Conservation (phyloP, 1,140 invertebrate species). For the Orchestia grillus region DNA sequence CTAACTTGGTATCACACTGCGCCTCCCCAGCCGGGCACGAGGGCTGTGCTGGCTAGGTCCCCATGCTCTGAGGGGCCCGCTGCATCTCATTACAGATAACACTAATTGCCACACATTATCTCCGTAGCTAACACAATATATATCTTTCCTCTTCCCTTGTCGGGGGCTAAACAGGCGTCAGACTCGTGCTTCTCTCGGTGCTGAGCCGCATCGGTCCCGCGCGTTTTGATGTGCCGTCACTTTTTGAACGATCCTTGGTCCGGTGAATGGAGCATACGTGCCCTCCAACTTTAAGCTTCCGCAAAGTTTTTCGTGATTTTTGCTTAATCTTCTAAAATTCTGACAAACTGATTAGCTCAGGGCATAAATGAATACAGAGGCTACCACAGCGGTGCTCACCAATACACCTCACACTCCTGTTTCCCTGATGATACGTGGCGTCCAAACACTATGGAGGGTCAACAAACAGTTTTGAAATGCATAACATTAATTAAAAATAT, state of each 20-base stretch:
- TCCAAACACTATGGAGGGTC: neutral
- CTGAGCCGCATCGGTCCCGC: neutral
- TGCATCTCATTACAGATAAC: neutral
- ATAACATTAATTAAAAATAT: neutral
- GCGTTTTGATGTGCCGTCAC: neutral
- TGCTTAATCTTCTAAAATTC: neutral
- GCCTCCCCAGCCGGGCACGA: neutral
- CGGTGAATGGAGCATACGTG: neutral
- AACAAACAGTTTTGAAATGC: neutral
- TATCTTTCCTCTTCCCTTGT: neutral
- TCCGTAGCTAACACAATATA: neutral
- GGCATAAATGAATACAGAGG: neutral
- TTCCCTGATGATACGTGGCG: neutral
- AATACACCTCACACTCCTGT: too few relatives aligned
- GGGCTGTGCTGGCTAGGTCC: neutral
- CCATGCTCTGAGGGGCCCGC: neutral
- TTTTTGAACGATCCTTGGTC: neutral
- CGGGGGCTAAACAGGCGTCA: neutral
- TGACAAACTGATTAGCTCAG: neutral
- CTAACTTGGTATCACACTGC: neutral
- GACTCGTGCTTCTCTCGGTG: neutral
- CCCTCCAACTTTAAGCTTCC: neutral
- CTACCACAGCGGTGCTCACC: neutral
- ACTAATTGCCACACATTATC: neutral
- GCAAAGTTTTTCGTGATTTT: neutral